These are phyloP conservation scores for Synanthedon myopaeformis DNA, from an alignment of 2,888 invertebrate genomes.

Conservation along the genomic window DNA sequence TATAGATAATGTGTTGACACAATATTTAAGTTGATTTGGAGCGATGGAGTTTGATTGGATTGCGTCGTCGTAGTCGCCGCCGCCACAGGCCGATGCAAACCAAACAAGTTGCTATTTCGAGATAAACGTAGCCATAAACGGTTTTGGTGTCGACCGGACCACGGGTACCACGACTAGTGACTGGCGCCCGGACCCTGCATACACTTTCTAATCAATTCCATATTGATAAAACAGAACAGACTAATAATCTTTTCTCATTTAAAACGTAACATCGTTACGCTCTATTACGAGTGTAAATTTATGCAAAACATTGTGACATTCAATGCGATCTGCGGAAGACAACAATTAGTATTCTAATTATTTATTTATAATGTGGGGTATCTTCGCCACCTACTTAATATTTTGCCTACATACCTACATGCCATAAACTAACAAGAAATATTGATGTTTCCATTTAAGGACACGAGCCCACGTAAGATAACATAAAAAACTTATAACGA, in stretches of 20 bases:
- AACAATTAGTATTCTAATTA: constrained; percentile 24
- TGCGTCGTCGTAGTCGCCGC: constrained; percentile 16
- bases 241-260: too few species aligned
- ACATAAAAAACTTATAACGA: constrained; percentile 19
- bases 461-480: constrained; percentile 12
- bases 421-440: constrained; percentile 15
- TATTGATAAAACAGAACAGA: constrained; percentile 4
- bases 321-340: constrained; percentile 13
- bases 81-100: constrained; percentile 53
- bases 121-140: constrained; percentile 65
- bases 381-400: constrained; percentile 24
- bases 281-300: background rate
- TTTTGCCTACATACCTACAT: constrained; percentile 12
- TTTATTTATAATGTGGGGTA: constrained; percentile 16
- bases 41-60: constrained; percentile 57
- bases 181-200: constrained; percentile 3
- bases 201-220: constrained; percentile 39
- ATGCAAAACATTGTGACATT: constrained; percentile 12
- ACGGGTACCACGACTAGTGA: constrained; percentile 19
- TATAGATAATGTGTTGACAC: constrained; percentile 9
- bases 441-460: constrained; percentile 9
- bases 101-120: constrained; percentile 67
- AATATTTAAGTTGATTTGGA: constrained; percentile 49
- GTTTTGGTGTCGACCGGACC: constrained; percentile 33
- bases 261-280: too few species aligned